Evolutionary conservation across 2,797 vertebrate genomes (phyloP).

Genomic region (Hirundo rustica): DNA sequence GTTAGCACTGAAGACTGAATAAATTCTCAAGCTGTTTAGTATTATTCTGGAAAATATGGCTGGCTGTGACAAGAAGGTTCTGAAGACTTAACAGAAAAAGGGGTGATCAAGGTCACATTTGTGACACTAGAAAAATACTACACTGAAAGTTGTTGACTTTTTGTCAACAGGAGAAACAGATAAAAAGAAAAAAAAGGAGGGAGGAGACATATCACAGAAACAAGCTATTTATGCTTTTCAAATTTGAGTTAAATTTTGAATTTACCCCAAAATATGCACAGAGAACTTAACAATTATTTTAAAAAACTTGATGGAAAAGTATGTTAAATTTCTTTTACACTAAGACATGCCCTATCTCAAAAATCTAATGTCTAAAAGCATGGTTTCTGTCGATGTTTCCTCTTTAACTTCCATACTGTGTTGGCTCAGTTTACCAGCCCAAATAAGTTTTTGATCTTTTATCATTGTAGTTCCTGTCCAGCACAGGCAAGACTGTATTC

Average conservation of each 20-base stretch:
- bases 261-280: background rate
- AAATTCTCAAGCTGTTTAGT: slow-evolving; percentile 31
- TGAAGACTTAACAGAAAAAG: slow-evolving; percentile 4
- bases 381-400: background rate
- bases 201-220: background rate
- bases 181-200: background rate
- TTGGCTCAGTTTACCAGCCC: slow-evolving; percentile 16
- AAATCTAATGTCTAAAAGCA: background rate
- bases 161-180: background rate
- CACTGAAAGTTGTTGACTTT: background rate
- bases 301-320: background rate
- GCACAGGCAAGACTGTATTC: background rate
- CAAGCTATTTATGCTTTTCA: background rate
- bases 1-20: slow-evolving; percentile 46
- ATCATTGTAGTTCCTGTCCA: background rate
- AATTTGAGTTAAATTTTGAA: background rate
- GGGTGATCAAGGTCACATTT: slow-evolving; percentile 23
- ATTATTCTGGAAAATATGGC: background rate
- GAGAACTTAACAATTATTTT: background rate
- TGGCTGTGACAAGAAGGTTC: slow-evolving; percentile 7
- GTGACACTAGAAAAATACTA: background rate
- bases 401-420: background rate
- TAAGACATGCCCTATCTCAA: background rate
- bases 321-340: background rate
- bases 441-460: slow-evolving; percentile 28